phyloP scores from a whole-genome alignment of 2,888 invertebrate genomes.

The Silvanus unidentatus region DNA sequence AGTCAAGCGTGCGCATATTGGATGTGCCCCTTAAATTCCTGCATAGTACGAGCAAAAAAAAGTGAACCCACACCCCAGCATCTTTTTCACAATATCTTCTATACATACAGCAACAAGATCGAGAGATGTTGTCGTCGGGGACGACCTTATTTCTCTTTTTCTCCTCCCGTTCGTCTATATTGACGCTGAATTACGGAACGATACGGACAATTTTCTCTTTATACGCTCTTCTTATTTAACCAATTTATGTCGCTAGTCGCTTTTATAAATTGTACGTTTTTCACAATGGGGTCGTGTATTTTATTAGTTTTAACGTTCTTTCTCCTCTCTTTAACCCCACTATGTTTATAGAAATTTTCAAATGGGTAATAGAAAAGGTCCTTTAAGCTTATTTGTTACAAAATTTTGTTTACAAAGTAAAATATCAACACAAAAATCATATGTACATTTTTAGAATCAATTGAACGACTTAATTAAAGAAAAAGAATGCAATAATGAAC shows the following conservation, averaged over 20 bases:
- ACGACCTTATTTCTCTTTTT: conserved; percentile 19
- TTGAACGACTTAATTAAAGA: no score
- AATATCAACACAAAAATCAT: no score
- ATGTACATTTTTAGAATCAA: no score
- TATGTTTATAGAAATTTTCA: no score
- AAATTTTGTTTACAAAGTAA: no score
- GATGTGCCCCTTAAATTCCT: conserved; percentile 31
- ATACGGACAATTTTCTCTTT: conserved; percentile 11
- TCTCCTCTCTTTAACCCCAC: no score
- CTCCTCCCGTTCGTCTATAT: neutral
- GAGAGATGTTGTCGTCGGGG: no score
- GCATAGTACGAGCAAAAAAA: neutral
- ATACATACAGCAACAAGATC: conserved; percentile 9
- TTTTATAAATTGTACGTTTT: neutral
- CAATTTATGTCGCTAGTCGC: conserved; percentile 15
- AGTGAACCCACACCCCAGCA: conserved; percentile 7
- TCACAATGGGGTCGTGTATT: no score
- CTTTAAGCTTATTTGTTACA: no score
- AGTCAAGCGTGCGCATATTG: conserved; percentile 44
- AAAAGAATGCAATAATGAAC: no score
- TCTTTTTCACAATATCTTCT: conserved; percentile 12
- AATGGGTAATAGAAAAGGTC: no score
- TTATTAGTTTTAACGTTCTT: no score
- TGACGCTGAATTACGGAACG: conserved; percentile 14
- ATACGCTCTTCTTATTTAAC: conserved; percentile 18